A percentile compares a stretch with the other conserved stretches of the same genome.
Conservation (phyloP, 2,797 vertebrate genomes). For the Petrocephalus sullivani region DNA sequence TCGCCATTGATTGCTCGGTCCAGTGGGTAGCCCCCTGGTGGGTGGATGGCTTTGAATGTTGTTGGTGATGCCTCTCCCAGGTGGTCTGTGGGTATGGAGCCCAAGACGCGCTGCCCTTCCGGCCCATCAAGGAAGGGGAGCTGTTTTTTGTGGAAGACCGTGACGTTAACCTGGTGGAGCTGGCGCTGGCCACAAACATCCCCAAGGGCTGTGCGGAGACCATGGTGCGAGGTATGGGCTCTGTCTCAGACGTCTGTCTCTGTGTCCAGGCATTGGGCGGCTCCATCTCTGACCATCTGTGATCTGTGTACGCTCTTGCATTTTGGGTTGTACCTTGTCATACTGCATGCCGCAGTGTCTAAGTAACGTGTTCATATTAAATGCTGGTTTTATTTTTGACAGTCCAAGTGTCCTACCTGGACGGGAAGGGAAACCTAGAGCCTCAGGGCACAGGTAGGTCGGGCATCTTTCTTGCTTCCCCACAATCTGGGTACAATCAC, state of each 20-base stretch:
- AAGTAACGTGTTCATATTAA: background rate
- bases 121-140: constrained; percentile 76
- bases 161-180: constrained; percentile 82
- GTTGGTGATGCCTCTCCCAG: constrained; percentile 45
- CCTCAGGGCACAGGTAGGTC: constrained; percentile 77
- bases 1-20: background rate
- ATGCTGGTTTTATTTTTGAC: constrained; percentile 22
- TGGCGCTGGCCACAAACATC: constrained; percentile 84
- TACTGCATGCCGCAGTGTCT: background rate
- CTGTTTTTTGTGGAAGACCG: constrained; percentile 81
- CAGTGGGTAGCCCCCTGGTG: background rate
- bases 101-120: constrained; percentile 74
- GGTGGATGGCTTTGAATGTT: background rate
- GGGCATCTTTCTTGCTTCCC: background rate
- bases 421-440: constrained; percentile 85
- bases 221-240: constrained; percentile 67
- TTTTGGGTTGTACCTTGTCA: background rate
- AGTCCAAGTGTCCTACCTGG: constrained; percentile 86
- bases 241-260: too few species aligned
- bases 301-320: background rate
- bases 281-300: background rate
- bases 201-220: constrained; percentile 87
- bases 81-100: constrained; percentile 77
- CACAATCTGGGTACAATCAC: background rate
- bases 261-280: background rate